Evolutionary conservation across 37 sponge, comb jelly and placozoan species (phyloP).

Genomic region (Diacarnus erythraeanus): DNA sequence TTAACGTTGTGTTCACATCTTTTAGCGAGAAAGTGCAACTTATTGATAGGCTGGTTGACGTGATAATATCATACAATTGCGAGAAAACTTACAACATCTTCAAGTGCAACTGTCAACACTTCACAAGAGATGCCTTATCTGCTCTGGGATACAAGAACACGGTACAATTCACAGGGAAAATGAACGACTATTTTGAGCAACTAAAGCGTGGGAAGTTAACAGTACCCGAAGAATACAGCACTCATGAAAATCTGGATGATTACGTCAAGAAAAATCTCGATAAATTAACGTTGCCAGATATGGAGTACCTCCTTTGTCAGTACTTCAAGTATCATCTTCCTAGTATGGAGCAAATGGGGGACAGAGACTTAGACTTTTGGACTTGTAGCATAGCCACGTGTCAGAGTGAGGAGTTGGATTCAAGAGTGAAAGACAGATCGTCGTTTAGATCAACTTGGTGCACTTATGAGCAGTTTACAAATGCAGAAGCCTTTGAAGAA

Average conservation of each 20-base stretch:
- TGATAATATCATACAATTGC: slow-evolving; percentile 18
- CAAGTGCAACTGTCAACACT: slow-evolving; percentile 40
- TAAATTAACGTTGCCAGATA: background rate
- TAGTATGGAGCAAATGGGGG: background rate
- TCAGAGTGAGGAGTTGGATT: background rate
- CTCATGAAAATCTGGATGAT: slow-evolving; percentile 18
- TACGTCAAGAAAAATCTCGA: background rate
- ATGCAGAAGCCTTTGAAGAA: no score
- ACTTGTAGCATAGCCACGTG: background rate
- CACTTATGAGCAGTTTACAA: no score
- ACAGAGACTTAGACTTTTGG: slow-evolving; percentile 2
- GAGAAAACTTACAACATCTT: slow-evolving; percentile 8
- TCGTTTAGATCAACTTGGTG: background rate
- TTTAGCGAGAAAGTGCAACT: slow-evolving; percentile 18
- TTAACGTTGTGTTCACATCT: slow-evolving; percentile 1
- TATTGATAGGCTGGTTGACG: slow-evolving; percentile 15
- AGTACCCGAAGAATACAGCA: background rate
- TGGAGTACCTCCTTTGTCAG: slow-evolving; percentile 22
- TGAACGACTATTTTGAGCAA: background rate
- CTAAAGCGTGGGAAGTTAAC: slow-evolving; percentile 4
- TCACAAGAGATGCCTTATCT: slow-evolving; percentile 13
- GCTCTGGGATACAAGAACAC: slow-evolving; percentile 9
- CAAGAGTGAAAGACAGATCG: background rate
- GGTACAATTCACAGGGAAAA: background rate
- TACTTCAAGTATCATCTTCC: slow-evolving; percentile 3